phyloP scores from a whole-genome alignment of 2,113 vertebrate species.

The Sander vitreus region DNA sequence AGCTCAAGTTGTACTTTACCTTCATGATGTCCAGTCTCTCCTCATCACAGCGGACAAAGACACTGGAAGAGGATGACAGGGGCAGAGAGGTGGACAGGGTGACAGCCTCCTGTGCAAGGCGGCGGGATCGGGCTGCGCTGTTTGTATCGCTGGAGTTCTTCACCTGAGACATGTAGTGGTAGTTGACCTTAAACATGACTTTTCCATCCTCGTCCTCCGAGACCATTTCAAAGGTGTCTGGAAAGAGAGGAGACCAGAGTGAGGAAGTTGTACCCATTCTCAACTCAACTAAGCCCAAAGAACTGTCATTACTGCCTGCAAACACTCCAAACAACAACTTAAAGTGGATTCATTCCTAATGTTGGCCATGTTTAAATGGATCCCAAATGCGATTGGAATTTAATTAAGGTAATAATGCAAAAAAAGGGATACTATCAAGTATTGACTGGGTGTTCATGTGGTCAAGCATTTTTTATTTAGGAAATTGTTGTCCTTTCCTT shows the following conservation, averaged over 20 bases:
- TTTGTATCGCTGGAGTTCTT: conserved; percentile 97
- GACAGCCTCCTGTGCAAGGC: conserved; percentile 97
- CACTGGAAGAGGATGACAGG: conserved; percentile 95
- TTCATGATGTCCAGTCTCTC: conserved; percentile 99
- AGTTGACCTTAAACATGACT: conserved; percentile 97
- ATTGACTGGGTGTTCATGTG: not conserved
- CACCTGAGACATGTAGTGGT: conserved; percentile 99
- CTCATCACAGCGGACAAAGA: conserved; percentile 98
- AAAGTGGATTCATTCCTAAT: not conserved
- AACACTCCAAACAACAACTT: not conserved
- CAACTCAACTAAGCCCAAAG: not conserved
- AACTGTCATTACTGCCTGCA: not conserved
- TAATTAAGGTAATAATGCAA: not conserved
- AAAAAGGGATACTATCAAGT: not conserved
- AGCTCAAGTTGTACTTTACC: conserved; percentile 77
- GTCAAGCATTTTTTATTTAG: not conserved
- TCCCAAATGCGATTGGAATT: not conserved
- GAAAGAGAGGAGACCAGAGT: not conserved
- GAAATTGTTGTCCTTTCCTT: not conserved
- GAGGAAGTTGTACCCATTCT: not conserved
- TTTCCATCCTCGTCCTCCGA: conserved; percentile 98
- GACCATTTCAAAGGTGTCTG: conserved; percentile 99
- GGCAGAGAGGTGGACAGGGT: conserved; percentile 97
- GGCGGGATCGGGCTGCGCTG: conserved; percentile 94
- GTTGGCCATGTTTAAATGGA: not conserved